A percentile compares a stretch with the other conserved stretches of the same genome.
phyloP scores from a whole-genome alignment of 2,113 vertebrate species.

The Amblyornis subalaris region DNA sequence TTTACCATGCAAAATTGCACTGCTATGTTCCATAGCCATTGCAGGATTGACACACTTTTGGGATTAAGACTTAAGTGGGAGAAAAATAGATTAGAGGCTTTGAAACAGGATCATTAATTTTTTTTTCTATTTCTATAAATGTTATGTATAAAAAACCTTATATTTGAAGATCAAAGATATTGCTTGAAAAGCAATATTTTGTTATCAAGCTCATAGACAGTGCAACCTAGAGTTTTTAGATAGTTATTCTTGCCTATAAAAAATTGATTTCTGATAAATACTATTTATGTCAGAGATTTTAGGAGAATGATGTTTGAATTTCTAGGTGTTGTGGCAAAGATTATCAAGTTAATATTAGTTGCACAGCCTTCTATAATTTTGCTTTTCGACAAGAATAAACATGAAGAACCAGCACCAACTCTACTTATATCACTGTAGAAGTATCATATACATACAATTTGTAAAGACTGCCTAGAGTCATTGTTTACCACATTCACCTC shows the following conservation, averaged over 20 bases:
- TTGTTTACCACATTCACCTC: background rate
- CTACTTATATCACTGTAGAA: background rate
- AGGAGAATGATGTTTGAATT: background rate
- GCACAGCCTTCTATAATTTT: background rate
- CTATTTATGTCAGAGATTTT: background rate
- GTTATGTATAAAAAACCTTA: fast-evolving
- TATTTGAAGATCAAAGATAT: background rate
- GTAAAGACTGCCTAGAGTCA: background rate
- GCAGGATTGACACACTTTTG: background rate
- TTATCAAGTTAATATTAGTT: background rate
- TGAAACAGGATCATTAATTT: background rate
- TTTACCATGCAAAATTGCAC: background rate
- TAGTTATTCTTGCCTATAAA: background rate
- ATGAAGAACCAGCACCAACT: background rate
- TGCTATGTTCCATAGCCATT: background rate
- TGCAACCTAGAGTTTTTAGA: background rate
- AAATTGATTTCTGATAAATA: background rate
- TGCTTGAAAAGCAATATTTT: background rate
- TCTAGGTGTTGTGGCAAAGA: background rate
- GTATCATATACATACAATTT: background rate
- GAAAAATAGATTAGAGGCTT: background rate
- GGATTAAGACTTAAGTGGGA: background rate
- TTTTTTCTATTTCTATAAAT: background rate
- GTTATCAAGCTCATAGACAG: background rate
- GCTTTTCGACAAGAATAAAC: background rate